These are phyloP conservation scores for Platorchestia sp. DNA, from an alignment of 1,140 invertebrate genomes.

Conservation along the genomic window DNA sequence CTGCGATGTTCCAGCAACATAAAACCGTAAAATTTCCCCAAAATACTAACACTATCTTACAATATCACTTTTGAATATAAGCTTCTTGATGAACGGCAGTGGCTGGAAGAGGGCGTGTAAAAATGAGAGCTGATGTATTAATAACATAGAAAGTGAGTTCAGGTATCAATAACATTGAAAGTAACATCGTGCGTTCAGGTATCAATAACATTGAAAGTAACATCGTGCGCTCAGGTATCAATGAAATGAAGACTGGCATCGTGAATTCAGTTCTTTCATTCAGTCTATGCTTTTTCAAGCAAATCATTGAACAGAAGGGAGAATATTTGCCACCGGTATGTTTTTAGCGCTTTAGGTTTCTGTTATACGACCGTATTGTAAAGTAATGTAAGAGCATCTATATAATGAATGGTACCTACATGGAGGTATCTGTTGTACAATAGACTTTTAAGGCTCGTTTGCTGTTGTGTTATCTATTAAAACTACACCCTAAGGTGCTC, in stretches of 20 bases:
- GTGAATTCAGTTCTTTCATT: too few species aligned
- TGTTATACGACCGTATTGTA: background rate
- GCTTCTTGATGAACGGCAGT: too few species aligned
- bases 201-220: too few species aligned
- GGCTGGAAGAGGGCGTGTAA: too few species aligned
- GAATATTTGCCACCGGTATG: background rate
- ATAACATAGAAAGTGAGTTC: too few species aligned
- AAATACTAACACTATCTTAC: background rate
- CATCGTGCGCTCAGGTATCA: too few species aligned
- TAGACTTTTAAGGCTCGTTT: background rate
- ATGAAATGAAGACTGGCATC: too few species aligned
- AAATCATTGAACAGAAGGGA: background rate
- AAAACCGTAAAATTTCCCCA: background rate
- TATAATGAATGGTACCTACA: background rate
- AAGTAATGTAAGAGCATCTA: background rate
- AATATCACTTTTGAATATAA: background rate
- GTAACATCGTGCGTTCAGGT: too few species aligned
- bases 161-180: too few species aligned
- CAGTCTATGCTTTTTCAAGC: too few species aligned
- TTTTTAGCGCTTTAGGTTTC: background rate
- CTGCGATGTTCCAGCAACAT: too few species aligned
- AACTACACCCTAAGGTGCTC: background rate
- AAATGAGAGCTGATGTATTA: too few species aligned
- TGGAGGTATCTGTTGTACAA: background rate
- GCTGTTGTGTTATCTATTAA: conserved; percentile 1